Percentiles rank a stretch among this genome's conserved stretches.
Conservation (phyloP, 2,113 vertebrate genomes). For the Clarias gariepinus region DNA sequence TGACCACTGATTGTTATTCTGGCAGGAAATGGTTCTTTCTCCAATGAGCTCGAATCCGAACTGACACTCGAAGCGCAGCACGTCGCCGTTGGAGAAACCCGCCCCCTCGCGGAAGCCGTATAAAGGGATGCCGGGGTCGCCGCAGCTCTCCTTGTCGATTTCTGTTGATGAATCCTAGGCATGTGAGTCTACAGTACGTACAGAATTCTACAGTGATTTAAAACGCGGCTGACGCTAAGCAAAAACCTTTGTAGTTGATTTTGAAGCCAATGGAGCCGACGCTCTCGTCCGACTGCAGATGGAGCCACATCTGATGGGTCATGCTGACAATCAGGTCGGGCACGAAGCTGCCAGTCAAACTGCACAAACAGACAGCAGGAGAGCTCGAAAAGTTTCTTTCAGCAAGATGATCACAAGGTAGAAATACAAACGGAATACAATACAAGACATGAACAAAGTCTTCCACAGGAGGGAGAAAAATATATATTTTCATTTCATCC, state of each 20-base stretch:
- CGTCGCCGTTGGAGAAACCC: conserved; percentile 92
- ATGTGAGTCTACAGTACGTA: not conserved
- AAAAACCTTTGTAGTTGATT: conserved; percentile 96
- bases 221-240: not conserved
- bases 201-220: not conserved
- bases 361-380: conserved; percentile 59
- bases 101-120: conserved; percentile 94
- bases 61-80: conserved; percentile 95
- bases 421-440: not conserved
- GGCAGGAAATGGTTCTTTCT: conserved; percentile 94
- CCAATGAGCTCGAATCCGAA: conserved; percentile 98
- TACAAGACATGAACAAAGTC: not conserved
- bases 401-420: not conserved
- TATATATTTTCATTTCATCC: not conserved
- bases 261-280: conserved; percentile 98
- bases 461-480: not conserved
- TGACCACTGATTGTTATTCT: conserved; percentile 99
- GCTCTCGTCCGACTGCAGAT: conserved; percentile 96
- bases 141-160: conserved; percentile 98
- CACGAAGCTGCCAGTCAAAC: conserved; percentile 94
- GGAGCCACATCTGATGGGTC: conserved; percentile 97
- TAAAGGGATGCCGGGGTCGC: conserved; percentile 92
- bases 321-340: conserved; percentile 97
- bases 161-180: conserved; percentile 69
- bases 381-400: not conserved